Evolutionary conservation across 2,888 invertebrate species (phyloP).

Genomic region (Apodemia mormo): DNA sequence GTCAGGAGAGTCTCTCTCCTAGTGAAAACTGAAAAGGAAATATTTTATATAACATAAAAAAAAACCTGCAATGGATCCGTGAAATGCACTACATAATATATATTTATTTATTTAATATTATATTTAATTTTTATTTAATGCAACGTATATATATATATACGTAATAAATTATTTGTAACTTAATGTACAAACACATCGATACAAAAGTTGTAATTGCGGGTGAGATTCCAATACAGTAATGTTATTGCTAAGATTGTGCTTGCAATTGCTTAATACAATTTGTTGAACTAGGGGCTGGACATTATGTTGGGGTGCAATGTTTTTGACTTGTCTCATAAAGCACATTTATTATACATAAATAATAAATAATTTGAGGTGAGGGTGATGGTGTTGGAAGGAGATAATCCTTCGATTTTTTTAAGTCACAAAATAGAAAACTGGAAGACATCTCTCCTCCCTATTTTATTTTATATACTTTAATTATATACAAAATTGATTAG

Average conservation of each 20-base stretch:
- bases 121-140: not conserved
- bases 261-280: conserved; percentile 76
- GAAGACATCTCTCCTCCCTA: too few species aligned
- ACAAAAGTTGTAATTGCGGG: conserved; percentile 52
- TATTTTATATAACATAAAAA: too few species aligned
- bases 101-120: too few species aligned
- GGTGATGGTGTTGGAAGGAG: not conserved
- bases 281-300: conserved; percentile 55
- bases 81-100: too few species aligned
- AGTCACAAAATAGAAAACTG: too few species aligned
- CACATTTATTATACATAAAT: conserved; percentile 21
- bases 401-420: too few species aligned
- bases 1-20: too few species aligned
- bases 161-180: conserved; percentile 37
- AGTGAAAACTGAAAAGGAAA: too few species aligned
- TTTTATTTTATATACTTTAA: too few species aligned
- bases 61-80: too few species aligned
- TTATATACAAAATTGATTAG: too few species aligned
- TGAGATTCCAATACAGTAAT: conserved; percentile 67
- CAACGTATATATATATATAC: not conserved
- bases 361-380: not conserved
- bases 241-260: conserved; percentile 70
- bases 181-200: conserved; percentile 44
- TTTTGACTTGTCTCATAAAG: conserved; percentile 40
- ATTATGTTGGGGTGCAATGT: conserved; percentile 47